Percentiles rank a stretch among this genome's conserved stretches.
phyloP scores from a whole-genome alignment of 2,797 vertebrate genomes.

The Sciaenops ocellatus region DNA sequence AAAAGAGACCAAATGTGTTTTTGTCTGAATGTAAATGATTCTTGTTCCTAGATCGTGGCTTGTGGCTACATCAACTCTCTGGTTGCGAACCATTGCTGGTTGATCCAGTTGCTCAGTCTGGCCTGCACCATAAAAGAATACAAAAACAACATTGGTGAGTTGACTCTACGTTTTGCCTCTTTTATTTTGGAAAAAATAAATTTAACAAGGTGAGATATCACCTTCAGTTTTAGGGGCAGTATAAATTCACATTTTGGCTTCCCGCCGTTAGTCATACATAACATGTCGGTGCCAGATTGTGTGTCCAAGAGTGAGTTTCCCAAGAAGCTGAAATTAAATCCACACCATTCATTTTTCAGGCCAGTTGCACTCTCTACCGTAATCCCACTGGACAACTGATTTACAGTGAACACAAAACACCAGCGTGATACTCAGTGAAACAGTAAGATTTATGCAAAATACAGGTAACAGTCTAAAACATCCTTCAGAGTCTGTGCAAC shows the following conservation, averaged over 20 bases:
- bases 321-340: conserved; percentile 1
- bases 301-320: neutral
- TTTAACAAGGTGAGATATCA: neutral
- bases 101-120: conserved; percentile 95
- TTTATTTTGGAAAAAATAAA: neutral
- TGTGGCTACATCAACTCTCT: conserved; percentile 94
- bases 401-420: neutral
- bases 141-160: conserved; percentile 81
- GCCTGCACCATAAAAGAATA: conserved; percentile 98
- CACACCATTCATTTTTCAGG: conserved; percentile 8
- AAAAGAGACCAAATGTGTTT: neutral
- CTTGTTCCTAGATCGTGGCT: conserved; percentile 91
- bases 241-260: neutral
- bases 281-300: neutral
- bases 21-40: neutral
- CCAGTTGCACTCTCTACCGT: neutral
- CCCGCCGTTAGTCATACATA: neutral
- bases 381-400: neutral
- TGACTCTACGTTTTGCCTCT: neutral
- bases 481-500: neutral
- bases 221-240: neutral
- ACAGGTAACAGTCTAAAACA: neutral
- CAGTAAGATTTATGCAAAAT: neutral
- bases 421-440: neutral
- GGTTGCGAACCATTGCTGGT: conserved; percentile 91